A percentile compares a stretch with the other conserved stretches of the same genome.
Evolutionary conservation across 92 coral and sea anemone genomes (phyloP).

Genomic region (Umimayanthus chanpuru): DNA sequence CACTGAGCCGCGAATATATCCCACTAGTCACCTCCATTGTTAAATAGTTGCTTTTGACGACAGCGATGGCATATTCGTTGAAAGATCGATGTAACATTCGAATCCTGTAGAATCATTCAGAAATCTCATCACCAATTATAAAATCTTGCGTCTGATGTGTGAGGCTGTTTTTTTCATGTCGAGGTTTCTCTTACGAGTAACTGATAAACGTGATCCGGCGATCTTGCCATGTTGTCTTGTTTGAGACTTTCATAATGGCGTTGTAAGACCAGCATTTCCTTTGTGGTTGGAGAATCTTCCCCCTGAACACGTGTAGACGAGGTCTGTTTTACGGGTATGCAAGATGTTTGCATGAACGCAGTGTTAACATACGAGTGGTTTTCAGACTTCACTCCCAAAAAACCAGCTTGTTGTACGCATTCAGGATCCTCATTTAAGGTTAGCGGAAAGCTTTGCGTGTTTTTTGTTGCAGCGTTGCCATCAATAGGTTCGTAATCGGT

Average conservation of each 20-base stretch:
- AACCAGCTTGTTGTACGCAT: no score
- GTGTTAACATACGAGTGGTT: not conserved
- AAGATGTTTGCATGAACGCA: not conserved
- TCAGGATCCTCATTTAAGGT: no score
- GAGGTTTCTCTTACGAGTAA: not conserved
- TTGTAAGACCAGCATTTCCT: not conserved
- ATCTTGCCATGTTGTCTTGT: not conserved
- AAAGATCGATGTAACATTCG: not conserved
- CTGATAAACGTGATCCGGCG: not conserved
- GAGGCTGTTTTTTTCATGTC: not conserved
- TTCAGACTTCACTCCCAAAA: not conserved
- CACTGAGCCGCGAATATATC: no score
- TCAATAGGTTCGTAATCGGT: no score
- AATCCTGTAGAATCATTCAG: not conserved
- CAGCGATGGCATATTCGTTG: not conserved
- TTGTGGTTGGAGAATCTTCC: constrained; percentile 1
- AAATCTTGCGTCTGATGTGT: not conserved
- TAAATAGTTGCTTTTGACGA: not conserved
- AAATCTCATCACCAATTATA: not conserved
- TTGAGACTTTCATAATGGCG: not conserved
- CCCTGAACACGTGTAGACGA: not conserved
- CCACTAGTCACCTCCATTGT: no score
- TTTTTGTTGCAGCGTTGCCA: no score
- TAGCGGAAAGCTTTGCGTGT: no score
- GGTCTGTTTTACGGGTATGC: not conserved